Evolutionary conservation across 1,140 invertebrate species (phyloP), one percentile per base, ranked within the genome.

Genomic region (Pantala flavescens): DNA sequence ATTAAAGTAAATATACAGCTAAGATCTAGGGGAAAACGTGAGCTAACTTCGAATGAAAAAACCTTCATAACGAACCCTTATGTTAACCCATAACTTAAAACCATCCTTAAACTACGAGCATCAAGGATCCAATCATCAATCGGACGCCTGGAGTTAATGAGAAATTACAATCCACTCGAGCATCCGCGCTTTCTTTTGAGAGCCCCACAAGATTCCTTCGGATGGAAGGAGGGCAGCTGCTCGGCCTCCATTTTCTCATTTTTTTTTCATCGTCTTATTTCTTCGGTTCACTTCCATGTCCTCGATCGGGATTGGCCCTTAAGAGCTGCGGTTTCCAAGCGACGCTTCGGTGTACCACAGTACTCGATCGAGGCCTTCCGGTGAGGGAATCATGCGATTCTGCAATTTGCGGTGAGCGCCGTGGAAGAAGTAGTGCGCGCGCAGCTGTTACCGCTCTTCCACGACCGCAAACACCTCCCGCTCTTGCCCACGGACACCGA

Each of bases 311-410:
- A 63, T 63, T 63, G 49, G 49, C 49, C n/a, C 49, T 21, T 21
- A 16, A 16, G n/a, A 3, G n/a, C n/a, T 63, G 49, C n/a, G 49
- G 49, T 63, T 63, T 63, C 49, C 49, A 63, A 12, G n/a, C 49
- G 49, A 63, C 49, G 49, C 49, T 63, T 21, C 12, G 49, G 49
- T 63, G 49, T 63, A 63, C 49, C 49, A 21, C 49, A 63, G 49
- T 16, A 63, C 49, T 63, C 49, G 49, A 63, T 63, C 49, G 49
- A 63, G 49, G 49, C 49, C 49, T 63, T 63, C 49, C 49, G 49
- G 49, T 63, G 14, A 63, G 49, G 49, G 49, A 63, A 21, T 63
- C 49, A 63, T 63, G 49, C 49, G 49, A 63, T 63, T 63, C 49
- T 63, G 49, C 49, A 63, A 63, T 63, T 63, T 63, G 49, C 49